These are phyloP conservation scores for Heliothis subflexa DNA, from an alignment of 1,140 invertebrate species.

Conservation along the genomic window DNA sequence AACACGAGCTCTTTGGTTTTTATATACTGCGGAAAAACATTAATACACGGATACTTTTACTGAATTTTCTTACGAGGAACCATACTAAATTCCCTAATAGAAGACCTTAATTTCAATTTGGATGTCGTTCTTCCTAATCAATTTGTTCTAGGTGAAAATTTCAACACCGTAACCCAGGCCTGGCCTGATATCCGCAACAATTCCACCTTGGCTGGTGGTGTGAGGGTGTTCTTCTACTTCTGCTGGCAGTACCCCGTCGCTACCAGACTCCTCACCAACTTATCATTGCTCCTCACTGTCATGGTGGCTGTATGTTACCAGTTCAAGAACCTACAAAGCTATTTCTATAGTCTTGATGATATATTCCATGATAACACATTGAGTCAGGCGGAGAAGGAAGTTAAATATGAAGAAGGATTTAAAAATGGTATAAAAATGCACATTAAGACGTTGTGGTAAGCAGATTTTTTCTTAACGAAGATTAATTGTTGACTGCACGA, in stretches of 20 bases:
- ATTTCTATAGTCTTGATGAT: slow-evolving; percentile 41
- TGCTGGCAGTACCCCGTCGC: slow-evolving; percentile 43
- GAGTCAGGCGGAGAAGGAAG: slow-evolving; percentile 43
- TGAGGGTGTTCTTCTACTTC: slow-evolving; percentile 45
- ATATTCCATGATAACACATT: slow-evolving; percentile 37
- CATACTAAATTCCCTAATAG: too few relatives aligned
- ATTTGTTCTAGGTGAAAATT: slow-evolving; percentile 46
- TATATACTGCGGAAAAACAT: too few relatives aligned
- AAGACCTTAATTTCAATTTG: background rate
- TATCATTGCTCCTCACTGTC: slow-evolving; percentile 23
- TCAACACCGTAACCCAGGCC: slow-evolving; percentile 42
- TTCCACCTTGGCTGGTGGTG: background rate
- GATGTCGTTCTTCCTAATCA: background rate
- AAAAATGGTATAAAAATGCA: slow-evolving; percentile 48
- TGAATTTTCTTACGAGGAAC: background rate
- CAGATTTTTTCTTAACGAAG: background rate
- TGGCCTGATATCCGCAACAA: slow-evolving; percentile 52
- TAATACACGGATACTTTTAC: too few relatives aligned
- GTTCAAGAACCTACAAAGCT: slow-evolving; percentile 50
- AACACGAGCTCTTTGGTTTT: too few relatives aligned
- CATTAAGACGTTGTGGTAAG: slow-evolving; percentile 29
- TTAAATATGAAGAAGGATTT: slow-evolving; percentile 46
- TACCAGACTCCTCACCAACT: slow-evolving; percentile 16
- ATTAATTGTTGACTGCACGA: too few relatives aligned
- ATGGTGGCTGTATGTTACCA: slow-evolving; percentile 50